These are phyloP conservation scores for Litocranius walleri DNA, from an alignment of 2,113 vertebrate species.

Conservation along the genomic window DNA sequence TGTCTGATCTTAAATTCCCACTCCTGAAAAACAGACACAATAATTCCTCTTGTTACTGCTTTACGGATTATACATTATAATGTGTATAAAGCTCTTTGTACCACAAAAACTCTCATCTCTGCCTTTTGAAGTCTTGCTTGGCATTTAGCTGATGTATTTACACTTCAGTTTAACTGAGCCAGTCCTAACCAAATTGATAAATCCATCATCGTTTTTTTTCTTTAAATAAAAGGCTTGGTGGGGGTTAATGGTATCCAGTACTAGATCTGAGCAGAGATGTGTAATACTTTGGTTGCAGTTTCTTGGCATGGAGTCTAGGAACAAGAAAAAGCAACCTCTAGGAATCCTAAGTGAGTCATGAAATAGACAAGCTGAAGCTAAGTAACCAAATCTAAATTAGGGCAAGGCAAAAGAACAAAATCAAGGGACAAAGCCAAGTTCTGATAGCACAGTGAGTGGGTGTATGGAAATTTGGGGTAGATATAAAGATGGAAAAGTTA, in stretches of 20 bases:
- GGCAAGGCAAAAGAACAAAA: not conserved
- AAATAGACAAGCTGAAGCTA: not conserved
- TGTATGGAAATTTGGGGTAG: not conserved
- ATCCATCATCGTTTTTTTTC: not conserved
- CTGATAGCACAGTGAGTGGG: not conserved
- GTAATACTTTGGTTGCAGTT: not conserved
- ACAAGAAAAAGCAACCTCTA: not conserved
- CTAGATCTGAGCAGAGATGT: not conserved
- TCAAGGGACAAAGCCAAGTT: not conserved
- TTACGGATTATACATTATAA: not conserved
- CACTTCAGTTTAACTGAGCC: not conserved
- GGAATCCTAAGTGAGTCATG: conserved; percentile 16
- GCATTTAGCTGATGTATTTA: not conserved
- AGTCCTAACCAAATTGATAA: not conserved
- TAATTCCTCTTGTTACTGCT: not conserved
- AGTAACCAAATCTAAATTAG: not conserved
- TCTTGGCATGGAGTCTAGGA: not conserved
- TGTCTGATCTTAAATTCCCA: not conserved
- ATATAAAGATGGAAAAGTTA: not conserved
- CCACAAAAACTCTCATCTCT: not conserved
- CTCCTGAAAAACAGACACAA: not conserved
- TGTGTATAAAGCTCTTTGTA: not conserved
- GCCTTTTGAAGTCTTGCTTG: not conserved
- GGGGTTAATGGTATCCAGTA: not conserved
- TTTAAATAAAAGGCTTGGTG: not conserved